A percentile compares a stretch with the other conserved stretches of the same genome.
phyloP scores from a whole-genome alignment of 2,113 vertebrate genomes.

The Sphaerodactylus townsendi region DNA sequence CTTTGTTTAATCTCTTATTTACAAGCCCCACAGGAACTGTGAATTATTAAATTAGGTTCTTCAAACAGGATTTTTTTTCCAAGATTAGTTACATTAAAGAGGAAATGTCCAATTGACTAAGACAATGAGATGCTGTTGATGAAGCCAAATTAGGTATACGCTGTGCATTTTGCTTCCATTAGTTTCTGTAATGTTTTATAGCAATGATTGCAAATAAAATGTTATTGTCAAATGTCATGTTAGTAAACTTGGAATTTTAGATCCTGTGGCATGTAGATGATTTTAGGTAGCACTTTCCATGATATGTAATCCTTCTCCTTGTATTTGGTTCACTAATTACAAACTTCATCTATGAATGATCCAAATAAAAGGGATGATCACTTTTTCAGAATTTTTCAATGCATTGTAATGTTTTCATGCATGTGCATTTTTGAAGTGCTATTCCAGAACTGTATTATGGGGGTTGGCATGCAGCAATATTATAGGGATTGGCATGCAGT shows the following conservation, averaged over 20 bases:
- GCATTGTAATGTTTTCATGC: too few relatives aligned
- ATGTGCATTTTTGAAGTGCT: too few relatives aligned
- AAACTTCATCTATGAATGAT: too few relatives aligned
- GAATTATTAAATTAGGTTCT: constrained; percentile 35
- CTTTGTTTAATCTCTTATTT: constrained; percentile 23
- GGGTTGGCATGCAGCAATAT: too few relatives aligned
- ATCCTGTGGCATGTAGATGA: background rate
- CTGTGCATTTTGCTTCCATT: background rate
- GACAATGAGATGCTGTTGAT: background rate
- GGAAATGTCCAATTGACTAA: background rate
- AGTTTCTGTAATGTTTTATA: background rate
- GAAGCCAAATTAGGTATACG: background rate
- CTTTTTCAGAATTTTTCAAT: too few relatives aligned
- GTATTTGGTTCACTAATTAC: too few relatives aligned
- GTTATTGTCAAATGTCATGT: background rate
- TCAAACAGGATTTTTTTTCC: constrained; percentile 22
- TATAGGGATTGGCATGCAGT: too few relatives aligned
- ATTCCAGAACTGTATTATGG: too few relatives aligned
- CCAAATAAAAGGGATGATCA: too few relatives aligned
- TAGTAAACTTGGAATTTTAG: background rate
- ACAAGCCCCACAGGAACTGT: constrained; percentile 32
- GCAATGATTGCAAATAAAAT: background rate
- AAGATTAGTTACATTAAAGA: constrained; percentile 1
- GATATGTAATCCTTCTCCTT: background rate
- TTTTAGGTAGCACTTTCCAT: background rate